Base-by-base conservation (phyloP, 1,140 invertebrate genomes). In the Mercenaria mercenaria region DNA sequence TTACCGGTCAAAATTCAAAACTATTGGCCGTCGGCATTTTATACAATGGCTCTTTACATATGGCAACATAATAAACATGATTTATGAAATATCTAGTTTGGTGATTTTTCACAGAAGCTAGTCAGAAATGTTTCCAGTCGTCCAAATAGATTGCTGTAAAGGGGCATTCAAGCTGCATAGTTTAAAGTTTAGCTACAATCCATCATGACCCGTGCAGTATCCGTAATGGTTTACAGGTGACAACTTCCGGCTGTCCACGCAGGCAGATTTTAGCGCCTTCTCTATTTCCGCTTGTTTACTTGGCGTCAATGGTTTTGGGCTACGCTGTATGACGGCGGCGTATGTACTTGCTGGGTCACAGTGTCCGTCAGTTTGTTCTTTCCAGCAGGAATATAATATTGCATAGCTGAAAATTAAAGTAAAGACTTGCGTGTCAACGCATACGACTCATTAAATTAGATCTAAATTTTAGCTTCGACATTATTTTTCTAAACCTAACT, bases 321-420 rank as follows among this genome's bases (percentile, higher is more conserved):
- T 61, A 15, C 88, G 43, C 41, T 82, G 79, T 29, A 83, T 59
- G 26, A 89, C 88, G 37, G 52, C 29, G 20, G 50, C 72, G 34
- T 89, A 89, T 6, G 88, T 47, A 18, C 50, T 82, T 32, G 18
- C n/a, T 15, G 79, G 52, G n/a, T 74, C 39, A 32, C 88, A 89
- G 6, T 0, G 20, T 10, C 88, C 88, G 29, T 74, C 50, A 1
- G 43, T 6, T 18, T 18, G 11, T 43, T 77, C 80, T 41, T 84
- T 84, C 88, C 88, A 89, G 34, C 88, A 89, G 2, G 88, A 89
- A 72, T 89, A 89, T 34, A 89, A 56, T 23, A 89, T 59, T 29
- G 88, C 88, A 64, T 89, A 89, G 43, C 88, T 89, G 64, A 34
- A 82, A 72, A 6, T n/a, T n/a, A 80, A 76, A 56, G 23, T 0